Conservation (phyloP, 1,140 invertebrate genomes). For the Ganaspis sp. region DNA sequence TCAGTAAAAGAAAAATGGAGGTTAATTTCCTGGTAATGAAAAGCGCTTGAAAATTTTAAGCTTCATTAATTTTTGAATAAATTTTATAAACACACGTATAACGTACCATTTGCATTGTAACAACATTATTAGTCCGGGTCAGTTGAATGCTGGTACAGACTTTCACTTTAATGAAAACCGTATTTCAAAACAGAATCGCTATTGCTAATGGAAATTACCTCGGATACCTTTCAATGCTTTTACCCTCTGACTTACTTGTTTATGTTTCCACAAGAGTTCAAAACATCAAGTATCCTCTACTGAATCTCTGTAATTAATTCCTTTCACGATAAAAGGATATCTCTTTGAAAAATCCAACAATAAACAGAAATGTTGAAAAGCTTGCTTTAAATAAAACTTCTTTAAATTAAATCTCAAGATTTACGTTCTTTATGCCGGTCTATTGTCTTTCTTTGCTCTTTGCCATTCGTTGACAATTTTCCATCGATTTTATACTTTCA, state of each 20-base stretch:
- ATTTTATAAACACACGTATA: background rate
- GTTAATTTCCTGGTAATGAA: background rate
- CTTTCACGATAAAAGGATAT: background rate
- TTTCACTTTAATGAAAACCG: constrained; percentile 15
- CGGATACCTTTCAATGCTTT: constrained; percentile 13
- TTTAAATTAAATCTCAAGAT: background rate
- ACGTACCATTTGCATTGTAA: background rate
- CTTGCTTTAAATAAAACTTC: background rate
- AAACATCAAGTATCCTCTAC: background rate
- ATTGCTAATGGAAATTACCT: constrained; percentile 27
- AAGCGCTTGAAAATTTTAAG: no score
- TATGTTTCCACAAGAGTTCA: constrained; percentile 8
- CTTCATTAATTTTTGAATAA: background rate
- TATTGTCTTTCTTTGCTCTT: background rate
- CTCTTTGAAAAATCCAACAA: background rate
- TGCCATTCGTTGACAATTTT: no score
- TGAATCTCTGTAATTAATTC: constrained; percentile 8
- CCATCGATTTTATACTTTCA: no score
- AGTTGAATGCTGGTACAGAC: background rate
- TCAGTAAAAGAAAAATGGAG: background rate
- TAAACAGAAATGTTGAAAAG: background rate
- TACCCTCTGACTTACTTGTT: constrained; percentile 11
- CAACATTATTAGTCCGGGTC: background rate
- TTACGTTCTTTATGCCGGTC: background rate
- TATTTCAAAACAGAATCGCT: constrained; percentile 12